Conservation (phyloP, 2,113 vertebrate genomes). For the Cyanocitta stelleri region DNA sequence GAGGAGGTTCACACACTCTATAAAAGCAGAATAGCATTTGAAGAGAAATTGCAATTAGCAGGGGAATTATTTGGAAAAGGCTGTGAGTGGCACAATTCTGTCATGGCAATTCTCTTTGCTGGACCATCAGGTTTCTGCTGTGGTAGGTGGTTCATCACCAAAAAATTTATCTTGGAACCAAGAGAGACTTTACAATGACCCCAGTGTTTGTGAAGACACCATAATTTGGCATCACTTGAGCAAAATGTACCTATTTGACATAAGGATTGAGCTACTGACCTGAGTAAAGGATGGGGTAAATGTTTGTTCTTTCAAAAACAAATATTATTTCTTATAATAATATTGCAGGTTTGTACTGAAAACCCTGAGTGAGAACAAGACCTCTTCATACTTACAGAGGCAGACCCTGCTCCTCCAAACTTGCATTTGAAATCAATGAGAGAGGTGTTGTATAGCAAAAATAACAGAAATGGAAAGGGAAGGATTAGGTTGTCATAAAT, state of each 20-base stretch:
- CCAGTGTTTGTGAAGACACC: not conserved
- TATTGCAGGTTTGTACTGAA: not conserved
- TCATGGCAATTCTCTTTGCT: not conserved
- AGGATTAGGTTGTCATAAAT: not conserved
- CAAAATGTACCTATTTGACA: not conserved
- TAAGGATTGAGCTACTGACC: not conserved
- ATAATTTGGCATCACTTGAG: not conserved
- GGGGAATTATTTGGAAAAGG: not conserved
- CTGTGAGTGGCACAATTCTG: not conserved
- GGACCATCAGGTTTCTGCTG: not conserved
- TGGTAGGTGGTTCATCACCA: not conserved
- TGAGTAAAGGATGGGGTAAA: not conserved
- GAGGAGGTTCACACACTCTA: not conserved
- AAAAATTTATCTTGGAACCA: not conserved
- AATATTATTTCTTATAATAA: not conserved
- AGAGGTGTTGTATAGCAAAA: not conserved
- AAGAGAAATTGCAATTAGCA: not conserved
- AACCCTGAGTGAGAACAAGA: not conserved
- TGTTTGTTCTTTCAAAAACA: not conserved
- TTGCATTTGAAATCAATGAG: not conserved
- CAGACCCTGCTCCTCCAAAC: not conserved
- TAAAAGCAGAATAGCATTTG: not conserved
- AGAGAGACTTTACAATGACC: not conserved
- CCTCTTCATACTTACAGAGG: not conserved
- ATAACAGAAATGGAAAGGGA: not conserved